Conservation (phyloP, 1,140 invertebrate genomes). For the Dendroctonus ponderosae region DNA sequence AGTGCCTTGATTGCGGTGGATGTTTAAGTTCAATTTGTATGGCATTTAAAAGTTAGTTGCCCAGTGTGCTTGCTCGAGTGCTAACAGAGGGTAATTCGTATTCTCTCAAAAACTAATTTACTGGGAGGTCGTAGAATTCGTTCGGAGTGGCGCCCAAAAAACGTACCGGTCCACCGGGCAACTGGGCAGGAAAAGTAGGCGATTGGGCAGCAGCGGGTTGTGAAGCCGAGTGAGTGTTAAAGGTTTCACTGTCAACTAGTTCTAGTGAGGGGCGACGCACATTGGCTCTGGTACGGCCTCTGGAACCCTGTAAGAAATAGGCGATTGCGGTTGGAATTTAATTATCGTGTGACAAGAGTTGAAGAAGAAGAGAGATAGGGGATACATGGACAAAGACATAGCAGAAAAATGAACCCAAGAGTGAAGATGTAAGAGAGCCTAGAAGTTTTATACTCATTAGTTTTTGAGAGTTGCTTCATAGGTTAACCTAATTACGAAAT, state of each 20-base stretch:
- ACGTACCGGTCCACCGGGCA: conserved; percentile 58
- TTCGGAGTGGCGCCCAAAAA: conserved; percentile 61
- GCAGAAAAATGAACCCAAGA: neutral
- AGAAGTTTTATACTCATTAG: no score
- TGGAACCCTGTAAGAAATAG: conserved; percentile 38
- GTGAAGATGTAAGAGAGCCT: neutral
- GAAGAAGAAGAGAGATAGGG: neutral
- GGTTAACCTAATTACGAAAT: no score
- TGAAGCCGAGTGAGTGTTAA: conserved; percentile 64
- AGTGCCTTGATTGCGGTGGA: conserved; percentile 4
- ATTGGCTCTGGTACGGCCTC: conserved; percentile 49
- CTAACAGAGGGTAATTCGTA: conserved; percentile 11
- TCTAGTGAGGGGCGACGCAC: conserved; percentile 69
- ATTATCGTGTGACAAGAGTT: neutral
- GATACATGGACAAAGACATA: neutral
- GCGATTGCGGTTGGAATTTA: neutral
- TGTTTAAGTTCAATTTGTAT: conserved; percentile 3
- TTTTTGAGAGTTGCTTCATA: no score
- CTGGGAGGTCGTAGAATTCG: conserved; percentile 53
- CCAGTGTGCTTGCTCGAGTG: conserved; percentile 19
- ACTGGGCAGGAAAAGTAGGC: conserved; percentile 47
- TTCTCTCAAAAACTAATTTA: conserved; percentile 38
- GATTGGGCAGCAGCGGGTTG: conserved; percentile 25
- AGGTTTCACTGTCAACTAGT: conserved; percentile 74
- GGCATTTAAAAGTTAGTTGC: conserved; percentile 22